phyloP scores from a whole-genome alignment of 1,140 invertebrate genomes.

The Caenorhabditis inopinata region DNA sequence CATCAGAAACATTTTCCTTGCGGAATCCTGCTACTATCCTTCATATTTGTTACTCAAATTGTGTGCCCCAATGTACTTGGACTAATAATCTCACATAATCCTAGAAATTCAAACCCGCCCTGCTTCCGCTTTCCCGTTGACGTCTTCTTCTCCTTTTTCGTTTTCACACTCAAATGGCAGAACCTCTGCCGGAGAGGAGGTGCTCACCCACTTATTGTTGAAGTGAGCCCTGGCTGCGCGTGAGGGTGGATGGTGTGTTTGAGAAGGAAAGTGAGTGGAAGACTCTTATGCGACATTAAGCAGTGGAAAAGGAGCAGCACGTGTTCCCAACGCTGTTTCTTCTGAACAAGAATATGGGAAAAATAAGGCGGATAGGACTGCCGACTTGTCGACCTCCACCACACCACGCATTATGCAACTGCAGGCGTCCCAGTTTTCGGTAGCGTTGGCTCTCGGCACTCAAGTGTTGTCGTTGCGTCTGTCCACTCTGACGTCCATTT shows the following conservation, averaged over 20 bases:
- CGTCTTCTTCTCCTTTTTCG: background rate
- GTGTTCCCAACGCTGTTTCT: slow-evolving; percentile 11
- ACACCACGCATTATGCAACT: background rate
- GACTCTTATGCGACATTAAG: slow-evolving; percentile 17
- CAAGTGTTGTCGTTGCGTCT: slow-evolving; percentile 4
- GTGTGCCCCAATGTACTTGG: background rate
- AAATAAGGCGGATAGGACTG: background rate
- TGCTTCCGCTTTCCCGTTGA: background rate
- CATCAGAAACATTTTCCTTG: background rate
- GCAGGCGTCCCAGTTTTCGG: background rate
- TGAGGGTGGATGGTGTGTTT: background rate
- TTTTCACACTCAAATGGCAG: background rate
- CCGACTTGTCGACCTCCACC: background rate
- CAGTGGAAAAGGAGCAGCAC: background rate
- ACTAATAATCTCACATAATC: slow-evolving; percentile 27
- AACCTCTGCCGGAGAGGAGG: background rate
- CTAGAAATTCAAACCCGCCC: background rate
- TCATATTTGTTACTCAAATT: background rate
- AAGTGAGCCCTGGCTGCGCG: background rate
- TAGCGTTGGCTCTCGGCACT: slow-evolving; percentile 7
- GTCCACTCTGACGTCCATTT: background rate
- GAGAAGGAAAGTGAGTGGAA: slow-evolving; percentile 21
- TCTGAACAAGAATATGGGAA: background rate
- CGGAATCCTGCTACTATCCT: too few species aligned
- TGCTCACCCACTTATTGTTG: slow-evolving; percentile 32